Base-by-base conservation (phyloP, 2,113 vertebrate genomes). In the Tursiops truncatus region DNA sequence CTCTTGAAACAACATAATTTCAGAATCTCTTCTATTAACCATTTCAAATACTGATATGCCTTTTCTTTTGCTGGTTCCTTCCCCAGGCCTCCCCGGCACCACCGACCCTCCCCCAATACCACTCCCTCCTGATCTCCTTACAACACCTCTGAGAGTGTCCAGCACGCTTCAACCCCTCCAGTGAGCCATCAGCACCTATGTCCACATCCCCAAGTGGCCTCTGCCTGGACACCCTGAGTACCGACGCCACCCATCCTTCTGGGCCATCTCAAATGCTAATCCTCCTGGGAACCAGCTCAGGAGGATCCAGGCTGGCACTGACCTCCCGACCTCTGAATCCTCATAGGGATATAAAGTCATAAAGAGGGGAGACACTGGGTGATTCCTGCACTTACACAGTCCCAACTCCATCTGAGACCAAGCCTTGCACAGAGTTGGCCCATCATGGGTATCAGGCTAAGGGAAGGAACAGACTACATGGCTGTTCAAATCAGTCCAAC, bases 221-320 rank as follows among this genome's bases (percentile, higher is more conserved):
- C 20, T 6, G 20, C 79, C 41, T 67, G 38, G 31, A 50, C 1
- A 0, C 12, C 17, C 26, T 67, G n/a, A 82, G 28, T 11, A 36
- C 10, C 68, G 7, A 36, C 10, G 70, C 79, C 6, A 31, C n/a
- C n/a, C 12, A 25, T 2, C 33, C 21, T 47, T 56, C 25, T 20
- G 14, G 23, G 14, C 41, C 5, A 47, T 21, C 47, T 33, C 13
- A 6, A 53, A 96, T 12, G 17, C 33, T 21, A 47, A 44, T 31
- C 9, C 47, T 74, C 12, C 53, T 10, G 31, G 63, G n/a, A 86
- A 77, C 3, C n/a, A 15, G 44, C 38, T 20, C 21, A 70, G 50
- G 3, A 44, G 0, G 3, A 15, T 5, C 0, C 0, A 8, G n/a
- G 38, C 20, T 50, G 36, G 47, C 31, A 79, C 0, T 20, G 21